Base-by-base conservation (phyloP, 1,140 invertebrate species). In the Nebria ingens region DNA sequence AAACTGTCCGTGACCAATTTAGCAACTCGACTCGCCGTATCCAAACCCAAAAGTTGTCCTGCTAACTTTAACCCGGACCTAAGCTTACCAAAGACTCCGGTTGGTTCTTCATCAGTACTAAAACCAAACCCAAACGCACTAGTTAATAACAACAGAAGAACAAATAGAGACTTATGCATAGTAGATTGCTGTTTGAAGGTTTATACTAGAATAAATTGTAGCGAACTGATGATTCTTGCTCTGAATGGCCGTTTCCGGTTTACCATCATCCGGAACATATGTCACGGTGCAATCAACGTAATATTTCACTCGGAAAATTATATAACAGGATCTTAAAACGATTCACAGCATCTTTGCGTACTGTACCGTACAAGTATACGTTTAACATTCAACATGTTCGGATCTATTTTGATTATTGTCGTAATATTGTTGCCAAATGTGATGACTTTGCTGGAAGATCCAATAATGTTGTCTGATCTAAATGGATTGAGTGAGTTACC, bases 11-110 rank as follows among this genome's bases (percentile, higher is more conserved):
- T 68, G 40, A 78, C 75, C 54, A 78, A 66, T 60, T 74, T 68
- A 11, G 75, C 74, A 21, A 78, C 71, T 53, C 69, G 70, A n/a
- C 64, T 67, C 1, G 74, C 72, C 1, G 69, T 67, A 55, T 77
- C 75, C 11, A 76, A 65, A 50, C 73, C 69, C 52, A 82, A 72
- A 65, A 81, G 73, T 67, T 80, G 77, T 21, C 77, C 77, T 0
- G 83, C 84, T 59, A 81, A 73, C 63, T 83, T 76, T 53, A 86
- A 70, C 34, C 83, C 80, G 56, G 72, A 71, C 56, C 75, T 79
- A 25, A 84, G 74, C 61, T 78, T 78, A 50, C 79, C 75, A 42
- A 84, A 70, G 13, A 84, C 71, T 45, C 75, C 77, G 71, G 15
- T 13, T 50, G 15, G 19, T 52, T 50, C 20, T 22, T 60, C 56